A percentile compares a stretch with the other conserved stretches of the same genome.
Conservation (phyloP, 2,113 vertebrate species). For the Rhizomys pruinosus region DNA sequence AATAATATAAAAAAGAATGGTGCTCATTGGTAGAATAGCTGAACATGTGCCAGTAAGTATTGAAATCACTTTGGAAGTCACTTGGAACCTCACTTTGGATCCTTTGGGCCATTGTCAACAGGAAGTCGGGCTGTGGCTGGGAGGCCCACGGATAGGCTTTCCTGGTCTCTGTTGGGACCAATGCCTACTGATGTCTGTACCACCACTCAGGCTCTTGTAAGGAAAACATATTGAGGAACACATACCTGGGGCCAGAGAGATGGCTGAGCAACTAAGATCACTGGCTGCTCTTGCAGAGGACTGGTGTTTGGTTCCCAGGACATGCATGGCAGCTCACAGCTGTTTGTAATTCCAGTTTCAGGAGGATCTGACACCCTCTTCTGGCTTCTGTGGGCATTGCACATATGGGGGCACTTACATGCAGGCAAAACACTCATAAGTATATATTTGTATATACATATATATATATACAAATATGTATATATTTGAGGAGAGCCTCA, state of each 20-base stretch:
- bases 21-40: neutral
- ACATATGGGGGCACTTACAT: neutral
- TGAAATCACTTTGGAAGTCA: neutral
- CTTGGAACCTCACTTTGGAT: neutral
- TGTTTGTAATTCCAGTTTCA: neutral
- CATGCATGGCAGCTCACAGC: neutral
- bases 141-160: too few species aligned
- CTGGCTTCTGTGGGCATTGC: neutral
- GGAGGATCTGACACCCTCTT: neutral
- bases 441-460: too few species aligned
- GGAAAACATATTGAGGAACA: neutral
- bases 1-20: neutral
- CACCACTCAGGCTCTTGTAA: neutral
- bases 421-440: neutral
- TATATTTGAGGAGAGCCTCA: too few species aligned
- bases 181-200: too few species aligned
- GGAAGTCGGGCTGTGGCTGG: neutral
- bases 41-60: neutral
- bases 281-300: neutral
- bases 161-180: neutral
- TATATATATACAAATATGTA: too few species aligned
- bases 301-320: too few species aligned
- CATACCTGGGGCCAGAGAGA: neutral
- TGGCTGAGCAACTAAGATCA: neutral
- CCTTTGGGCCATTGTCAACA: too few species aligned